Conservation (phyloP, 1,140 invertebrate species). For the Pogonomyrmex barbatus region DNA sequence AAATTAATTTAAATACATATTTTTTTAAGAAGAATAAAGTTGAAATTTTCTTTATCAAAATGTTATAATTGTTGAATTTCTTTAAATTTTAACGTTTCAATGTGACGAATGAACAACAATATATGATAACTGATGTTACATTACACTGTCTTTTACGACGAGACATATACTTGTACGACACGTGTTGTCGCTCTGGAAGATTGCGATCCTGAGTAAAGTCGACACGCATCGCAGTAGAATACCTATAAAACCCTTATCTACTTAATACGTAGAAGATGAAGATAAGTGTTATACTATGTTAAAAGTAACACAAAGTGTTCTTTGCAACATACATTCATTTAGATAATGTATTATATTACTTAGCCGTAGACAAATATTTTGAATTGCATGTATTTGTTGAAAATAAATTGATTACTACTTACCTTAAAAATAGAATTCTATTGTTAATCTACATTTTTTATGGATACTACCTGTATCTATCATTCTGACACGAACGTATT, state of each 20-base stretch:
- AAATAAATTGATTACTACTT: slow-evolving; percentile 3
- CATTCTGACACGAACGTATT: slow-evolving; percentile 78
- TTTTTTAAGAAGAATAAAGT: not conserved
- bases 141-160: slow-evolving; percentile 31
- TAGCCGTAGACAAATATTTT: not conserved
- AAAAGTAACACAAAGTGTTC: not conserved
- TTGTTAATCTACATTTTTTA: slow-evolving; percentile 8
- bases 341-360: not conserved
- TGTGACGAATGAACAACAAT: slow-evolving; percentile 9
- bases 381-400: not conserved
- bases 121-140: slow-evolving; percentile 30
- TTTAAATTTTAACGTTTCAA: not conserved
- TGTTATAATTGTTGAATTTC: not conserved
- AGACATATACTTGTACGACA: slow-evolving; percentile 40
- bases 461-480: slow-evolving; percentile 58
- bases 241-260: slow-evolving; percentile 48
- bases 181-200: slow-evolving; percentile 28
- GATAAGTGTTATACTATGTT: slow-evolving; percentile 16
- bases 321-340: not conserved
- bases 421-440: not conserved
- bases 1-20: not conserved
- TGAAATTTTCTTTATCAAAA: not conserved
- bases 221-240: slow-evolving; percentile 24
- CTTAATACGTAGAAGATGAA: slow-evolving; percentile 43
- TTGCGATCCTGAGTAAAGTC: slow-evolving; percentile 47